Evolutionary conservation across 2,888 invertebrate species (phyloP), one percentile per base, ranked within the genome.

Genomic region (Orthosia cruda): DNA sequence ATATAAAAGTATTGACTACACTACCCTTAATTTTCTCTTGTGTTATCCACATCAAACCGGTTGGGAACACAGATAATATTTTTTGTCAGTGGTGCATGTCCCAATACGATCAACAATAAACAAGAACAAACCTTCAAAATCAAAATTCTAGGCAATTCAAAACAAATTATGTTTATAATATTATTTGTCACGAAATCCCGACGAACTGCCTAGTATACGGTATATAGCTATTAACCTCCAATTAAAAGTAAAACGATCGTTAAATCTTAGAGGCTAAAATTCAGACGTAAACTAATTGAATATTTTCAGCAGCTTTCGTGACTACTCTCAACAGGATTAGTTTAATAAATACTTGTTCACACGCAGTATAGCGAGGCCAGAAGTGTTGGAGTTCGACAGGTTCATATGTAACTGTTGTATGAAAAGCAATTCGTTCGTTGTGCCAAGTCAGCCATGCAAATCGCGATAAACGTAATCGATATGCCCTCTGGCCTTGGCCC

Each of bases 401-500:
- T 65, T 47, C 58, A 54, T 61, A 26, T 63, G 65, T 64, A 81
- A 83, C 71, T 71, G 70, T 83, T 78, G 71, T 77, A 86, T 83
- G 80, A 81, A 86, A 76, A 83, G 64, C 68, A 71, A 76, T 83
- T 84, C 83, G 82, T 68, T 81, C 63, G 74, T 81, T 83, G 75
- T 84, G 84, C 75, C 76, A 86, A 91, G 86, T 89, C 88, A 90
- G 84, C 89, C 89, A 91, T 91, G 93, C 90, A 92, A 94, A 93
- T 93, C 91, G 92, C 89, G 87, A 91, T 89, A 89, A 87, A 89
- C 91, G 95, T 93, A 95, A 96, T 94, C 93, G 92, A 95, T 95
- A 94, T 91, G 91, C 88, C 91, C 88, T 89, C 87, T 85, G 87
- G 88, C 95, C 95, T 95, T 95, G 95, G 93, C 95, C 95, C 93